phyloP scores from a whole-genome alignment of 1,140 invertebrate genomes.

The Diachasma alloeum region DNA sequence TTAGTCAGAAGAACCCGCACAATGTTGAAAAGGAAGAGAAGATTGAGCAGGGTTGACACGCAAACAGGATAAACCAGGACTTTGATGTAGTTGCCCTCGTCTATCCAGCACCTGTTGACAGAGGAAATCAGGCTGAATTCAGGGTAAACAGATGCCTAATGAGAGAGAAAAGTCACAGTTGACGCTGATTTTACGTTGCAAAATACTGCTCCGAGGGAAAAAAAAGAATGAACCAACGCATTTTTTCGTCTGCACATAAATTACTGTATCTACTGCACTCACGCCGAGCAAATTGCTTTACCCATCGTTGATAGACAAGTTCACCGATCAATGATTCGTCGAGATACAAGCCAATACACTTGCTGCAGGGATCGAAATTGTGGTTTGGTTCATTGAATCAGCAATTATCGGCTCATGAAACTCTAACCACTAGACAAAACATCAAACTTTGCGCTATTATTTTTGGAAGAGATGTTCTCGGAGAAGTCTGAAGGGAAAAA shows the following conservation, averaged over 20 bases:
- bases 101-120: slow-evolving; percentile 82
- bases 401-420: neutral
- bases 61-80: slow-evolving; percentile 83
- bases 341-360: neutral
- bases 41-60: slow-evolving; percentile 82
- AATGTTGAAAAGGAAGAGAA: slow-evolving; percentile 93
- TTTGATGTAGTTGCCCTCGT: slow-evolving; percentile 75
- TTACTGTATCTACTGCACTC: slow-evolving; percentile 1
- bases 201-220: too few relatives aligned
- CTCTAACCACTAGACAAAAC: neutral
- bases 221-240: neutral
- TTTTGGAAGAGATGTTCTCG: neutral
- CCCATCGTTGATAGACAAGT: slow-evolving; percentile 5
- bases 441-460: neutral
- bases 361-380: neutral
- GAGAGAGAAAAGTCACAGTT: neutral
- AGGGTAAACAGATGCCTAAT: neutral
- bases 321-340: neutral
- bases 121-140: neutral
- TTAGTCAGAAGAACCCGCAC: slow-evolving; percentile 91
- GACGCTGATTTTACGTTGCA: too few relatives aligned
- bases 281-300: neutral
- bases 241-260: neutral
- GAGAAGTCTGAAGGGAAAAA: too few relatives aligned
- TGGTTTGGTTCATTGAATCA: neutral